Base-by-base conservation (phyloP, 2,113 vertebrate species). In the Xiphophorus couchianus region DNA sequence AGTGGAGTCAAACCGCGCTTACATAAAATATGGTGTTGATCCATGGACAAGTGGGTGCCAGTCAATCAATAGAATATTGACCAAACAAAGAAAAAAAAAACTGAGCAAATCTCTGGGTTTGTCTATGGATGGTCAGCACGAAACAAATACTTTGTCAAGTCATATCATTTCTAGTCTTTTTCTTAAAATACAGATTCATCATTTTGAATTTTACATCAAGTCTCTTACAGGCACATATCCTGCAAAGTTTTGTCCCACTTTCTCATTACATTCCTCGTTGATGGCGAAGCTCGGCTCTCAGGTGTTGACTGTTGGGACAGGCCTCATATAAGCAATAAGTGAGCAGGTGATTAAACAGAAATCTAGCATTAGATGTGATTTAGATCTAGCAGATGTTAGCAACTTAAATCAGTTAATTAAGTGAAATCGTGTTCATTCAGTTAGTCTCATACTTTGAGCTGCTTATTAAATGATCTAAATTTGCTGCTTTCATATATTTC, bases 21-120 rank as follows among this genome's bases (percentile, higher is more conserved):
- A 83, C 39, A 83, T 92, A 90, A 92, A 89, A 77, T 48, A 73
- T 79, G 7, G 2, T 83, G 85, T 86, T 85, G 89, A 88, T 89
- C 84, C 73, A 84, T 90, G 89, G 90, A 91, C 90, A 89, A 89
- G 69, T 44, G 73, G 74, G 68, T 62, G 58, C 22, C 30, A 63
- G 48, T 29, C 69, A 39, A 81, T 93, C 90, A 63, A 92, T 92
- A 58, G 0, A 67, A 5, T 81, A 90, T 90, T 83, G 91, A 89
- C 73, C 51, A 33, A 51, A 30, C 30, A 64, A 35, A 61, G 60
- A 51, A 63, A 51, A 27, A 27, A 58, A 63, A 73, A 60, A 27
- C 62, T 69, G 35, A 37, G 62, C 73, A 66, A 37, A 42, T 17
- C 67, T 39, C 69, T 48, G 69, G 73, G 27, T 83, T 82, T 77